Conservation (phyloP, 2,113 vertebrate genomes). For the Beaufortia kweichowensis region DNA sequence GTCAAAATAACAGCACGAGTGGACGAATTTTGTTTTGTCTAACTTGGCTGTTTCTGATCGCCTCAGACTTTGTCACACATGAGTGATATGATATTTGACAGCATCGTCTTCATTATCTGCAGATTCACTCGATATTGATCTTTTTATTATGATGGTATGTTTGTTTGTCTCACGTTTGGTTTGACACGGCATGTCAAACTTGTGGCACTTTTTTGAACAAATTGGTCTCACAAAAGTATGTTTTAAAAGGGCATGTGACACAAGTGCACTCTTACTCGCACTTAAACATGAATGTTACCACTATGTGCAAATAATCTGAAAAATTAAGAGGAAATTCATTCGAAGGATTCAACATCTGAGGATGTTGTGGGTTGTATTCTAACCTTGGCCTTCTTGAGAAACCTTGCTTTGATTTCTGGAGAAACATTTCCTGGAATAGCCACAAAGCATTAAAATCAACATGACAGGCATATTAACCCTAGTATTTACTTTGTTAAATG, state of each 20-base stretch:
- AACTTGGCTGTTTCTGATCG: conserved; percentile 1
- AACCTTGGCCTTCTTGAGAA: neutral
- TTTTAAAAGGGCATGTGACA: conserved; percentile 34
- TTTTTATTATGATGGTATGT: conserved; percentile 16
- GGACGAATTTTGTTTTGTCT: neutral
- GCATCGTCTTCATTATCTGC: neutral
- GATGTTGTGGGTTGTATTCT: neutral
- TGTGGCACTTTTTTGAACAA: neutral
- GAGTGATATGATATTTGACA: neutral
- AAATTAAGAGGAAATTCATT: neutral
- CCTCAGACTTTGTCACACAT: conserved; percentile 15
- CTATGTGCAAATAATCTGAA: neutral
- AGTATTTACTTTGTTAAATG: no score
- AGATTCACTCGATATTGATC: neutral
- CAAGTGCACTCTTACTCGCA: conserved; percentile 12
- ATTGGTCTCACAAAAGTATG: neutral
- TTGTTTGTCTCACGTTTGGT: neutral
- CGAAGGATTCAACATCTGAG: neutral
- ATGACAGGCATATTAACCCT: neutral
- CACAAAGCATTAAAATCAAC: neutral
- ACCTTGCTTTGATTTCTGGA: neutral
- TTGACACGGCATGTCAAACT: neutral
- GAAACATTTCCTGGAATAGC: neutral
- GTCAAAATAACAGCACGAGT: conserved; percentile 26
- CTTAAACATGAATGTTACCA: conserved; percentile 20